Conservation (phyloP, 2,113 vertebrate species). For the Nerophis lumbriciformis region DNA sequence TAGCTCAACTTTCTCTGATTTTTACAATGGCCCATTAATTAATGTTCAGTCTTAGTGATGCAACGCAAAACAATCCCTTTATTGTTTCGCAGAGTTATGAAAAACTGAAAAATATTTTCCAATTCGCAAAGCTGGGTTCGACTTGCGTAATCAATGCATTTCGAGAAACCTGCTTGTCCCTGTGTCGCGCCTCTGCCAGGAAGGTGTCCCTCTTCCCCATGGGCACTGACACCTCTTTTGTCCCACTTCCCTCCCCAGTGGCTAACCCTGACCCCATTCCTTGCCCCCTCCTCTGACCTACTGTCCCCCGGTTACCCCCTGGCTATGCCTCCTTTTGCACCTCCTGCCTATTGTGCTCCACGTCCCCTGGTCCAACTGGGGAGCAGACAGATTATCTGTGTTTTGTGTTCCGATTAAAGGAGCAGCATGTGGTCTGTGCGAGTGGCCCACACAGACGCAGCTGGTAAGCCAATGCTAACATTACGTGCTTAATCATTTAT, state of each 20-base stretch:
- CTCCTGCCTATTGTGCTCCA: slow-evolving; percentile 20
- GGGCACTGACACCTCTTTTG: slow-evolving; percentile 40
- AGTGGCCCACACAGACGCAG: slow-evolving; percentile 50
- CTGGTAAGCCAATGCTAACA: slow-evolving; percentile 64
- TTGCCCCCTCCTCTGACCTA: slow-evolving; percentile 39
- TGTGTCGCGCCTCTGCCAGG: slow-evolving; percentile 14
- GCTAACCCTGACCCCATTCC: slow-evolving; percentile 8
- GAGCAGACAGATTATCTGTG: slow-evolving; percentile 62
- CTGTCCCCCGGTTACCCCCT: slow-evolving; percentile 51
- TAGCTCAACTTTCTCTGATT: too few relatives aligned
- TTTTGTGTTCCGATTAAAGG: slow-evolving; percentile 72
- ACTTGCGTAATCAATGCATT: neutral
- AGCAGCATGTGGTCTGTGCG: slow-evolving; percentile 68
- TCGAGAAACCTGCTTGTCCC: neutral
- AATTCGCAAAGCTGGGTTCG: neutral
- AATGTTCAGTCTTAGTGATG: neutral
- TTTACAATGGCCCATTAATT: neutral
- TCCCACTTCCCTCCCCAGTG: slow-evolving; percentile 25
- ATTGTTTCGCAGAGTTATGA: neutral
- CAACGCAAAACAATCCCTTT: neutral
- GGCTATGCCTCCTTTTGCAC: slow-evolving; percentile 32
- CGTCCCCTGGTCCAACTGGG: slow-evolving; percentile 28
- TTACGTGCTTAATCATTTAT: slow-evolving; percentile 71
- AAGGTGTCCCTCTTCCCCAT: slow-evolving; percentile 40
- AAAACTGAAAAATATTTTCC: neutral